Conservation (phyloP, 2,888 invertebrate species). For the Phengaris alcon region DNA sequence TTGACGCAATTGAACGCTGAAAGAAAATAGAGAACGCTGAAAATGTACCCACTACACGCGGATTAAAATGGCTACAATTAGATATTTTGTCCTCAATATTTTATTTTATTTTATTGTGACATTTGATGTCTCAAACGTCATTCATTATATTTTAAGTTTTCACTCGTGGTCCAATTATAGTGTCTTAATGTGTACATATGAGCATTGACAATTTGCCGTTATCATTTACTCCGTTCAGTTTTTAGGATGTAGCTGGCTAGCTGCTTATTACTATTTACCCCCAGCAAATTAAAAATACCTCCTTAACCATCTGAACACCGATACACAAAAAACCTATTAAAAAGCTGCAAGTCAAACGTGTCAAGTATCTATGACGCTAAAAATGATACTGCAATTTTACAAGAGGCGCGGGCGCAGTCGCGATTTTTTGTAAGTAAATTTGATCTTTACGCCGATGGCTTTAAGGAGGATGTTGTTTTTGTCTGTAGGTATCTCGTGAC, state of each 20-base stretch:
- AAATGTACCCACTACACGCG: neutral
- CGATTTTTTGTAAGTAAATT: constrained; percentile 28
- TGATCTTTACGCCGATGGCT: constrained; percentile 26
- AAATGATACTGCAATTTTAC: constrained; percentile 51
- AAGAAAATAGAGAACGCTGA: neutral
- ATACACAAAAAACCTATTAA: constrained; percentile 42
- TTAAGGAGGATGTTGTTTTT: constrained; percentile 34
- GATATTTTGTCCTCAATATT: no score
- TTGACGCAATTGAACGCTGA: neutral
- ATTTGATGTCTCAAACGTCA: no score
- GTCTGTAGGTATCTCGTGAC: constrained; percentile 55
- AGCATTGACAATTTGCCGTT: no score
- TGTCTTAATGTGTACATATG: no score
- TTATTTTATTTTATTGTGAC: no score
- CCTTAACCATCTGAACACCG: neutral
- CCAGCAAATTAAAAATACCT: neutral
- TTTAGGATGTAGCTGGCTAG: no score
- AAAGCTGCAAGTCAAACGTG: constrained; percentile 51
- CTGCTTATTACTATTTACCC: neutral
- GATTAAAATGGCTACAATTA: no score
- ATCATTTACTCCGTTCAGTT: no score
- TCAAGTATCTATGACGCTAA: constrained; percentile 64
- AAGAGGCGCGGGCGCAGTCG: constrained; percentile 22
- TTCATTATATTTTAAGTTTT: no score
- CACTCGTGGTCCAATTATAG: no score